These are phyloP conservation scores for Amblyraja radiata DNA, from an alignment of 2,797 vertebrate genomes.

Conservation along the genomic window DNA sequence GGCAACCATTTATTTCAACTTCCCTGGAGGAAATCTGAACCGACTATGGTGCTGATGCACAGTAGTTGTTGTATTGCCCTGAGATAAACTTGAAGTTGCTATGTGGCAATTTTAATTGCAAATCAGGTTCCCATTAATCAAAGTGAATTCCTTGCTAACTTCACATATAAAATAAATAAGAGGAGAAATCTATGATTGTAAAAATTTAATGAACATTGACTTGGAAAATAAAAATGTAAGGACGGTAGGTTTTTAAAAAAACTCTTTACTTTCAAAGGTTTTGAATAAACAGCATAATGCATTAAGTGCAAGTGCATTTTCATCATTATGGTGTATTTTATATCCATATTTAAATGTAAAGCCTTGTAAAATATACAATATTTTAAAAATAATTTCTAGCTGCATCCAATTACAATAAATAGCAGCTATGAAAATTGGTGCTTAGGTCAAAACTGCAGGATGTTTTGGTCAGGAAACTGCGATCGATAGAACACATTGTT, in stretches of 20 bases:
- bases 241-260: too few relatives aligned
- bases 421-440: not conserved
- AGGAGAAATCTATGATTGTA: constrained; percentile 6
- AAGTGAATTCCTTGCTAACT: constrained; percentile 19
- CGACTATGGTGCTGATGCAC: not conserved
- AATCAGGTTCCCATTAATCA: constrained; percentile 8
- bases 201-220: constrained; percentile 14
- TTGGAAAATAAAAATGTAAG: not conserved
- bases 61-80: constrained; percentile 13
- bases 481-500: too few relatives aligned
- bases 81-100: constrained; percentile 20
- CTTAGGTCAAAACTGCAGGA: not conserved
- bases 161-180: not conserved
- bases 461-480: not conserved
- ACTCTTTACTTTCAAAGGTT: not conserved
- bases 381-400: not conserved
- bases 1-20: constrained; percentile 23
- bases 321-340: not conserved
- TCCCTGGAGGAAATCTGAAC: not conserved
- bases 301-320: not conserved
- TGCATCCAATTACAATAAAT: not conserved
- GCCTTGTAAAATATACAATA: not conserved
- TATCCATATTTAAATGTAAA: not conserved
- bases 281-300: not conserved
- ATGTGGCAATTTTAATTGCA: not conserved